Evolutionary conservation across 2,888 invertebrate genomes (phyloP).

Genomic region (Drosophila anceps): DNA sequence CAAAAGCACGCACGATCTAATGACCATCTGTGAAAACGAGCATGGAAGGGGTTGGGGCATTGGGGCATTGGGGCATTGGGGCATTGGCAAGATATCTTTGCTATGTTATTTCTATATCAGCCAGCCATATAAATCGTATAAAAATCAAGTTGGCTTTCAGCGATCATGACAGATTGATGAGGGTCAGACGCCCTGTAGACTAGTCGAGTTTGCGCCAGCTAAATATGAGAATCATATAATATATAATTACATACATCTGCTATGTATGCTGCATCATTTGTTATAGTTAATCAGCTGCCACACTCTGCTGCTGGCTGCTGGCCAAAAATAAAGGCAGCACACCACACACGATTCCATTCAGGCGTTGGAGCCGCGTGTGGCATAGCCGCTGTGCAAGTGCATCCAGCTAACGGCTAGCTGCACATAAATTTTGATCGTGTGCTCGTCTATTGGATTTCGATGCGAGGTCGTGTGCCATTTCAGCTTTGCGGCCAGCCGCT

Average conservation of each 20-base stretch:
- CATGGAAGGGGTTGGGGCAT: not conserved
- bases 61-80: constrained; percentile 5
- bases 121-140: constrained; percentile 18
- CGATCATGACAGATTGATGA: constrained; percentile 57
- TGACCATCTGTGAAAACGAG: constrained; percentile 27
- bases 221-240: constrained; percentile 9
- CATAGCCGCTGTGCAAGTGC: constrained; percentile 38
- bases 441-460: constrained; percentile 23
- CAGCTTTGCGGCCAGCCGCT: constrained; percentile 20
- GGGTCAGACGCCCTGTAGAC: constrained; percentile 34
- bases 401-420: constrained; percentile 22
- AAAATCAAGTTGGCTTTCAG: constrained; percentile 28
- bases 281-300: constrained; percentile 36
- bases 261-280: constrained; percentile 14
- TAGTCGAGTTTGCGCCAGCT: constrained; percentile 5
- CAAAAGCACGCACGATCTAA: constrained; percentile 33
- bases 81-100: constrained; percentile 5
- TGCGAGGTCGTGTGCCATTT: constrained; percentile 58
- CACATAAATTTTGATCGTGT: constrained; percentile 4
- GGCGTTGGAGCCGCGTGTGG: constrained; percentile 32
- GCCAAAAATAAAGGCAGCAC: constrained; percentile 36
- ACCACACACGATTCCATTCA: constrained; percentile 18
- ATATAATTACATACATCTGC: not conserved
- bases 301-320: constrained; percentile 36
- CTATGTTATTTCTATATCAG: not conserved